Base-by-base conservation (phyloP, 2,113 vertebrate species). In the Sitta europaea region DNA sequence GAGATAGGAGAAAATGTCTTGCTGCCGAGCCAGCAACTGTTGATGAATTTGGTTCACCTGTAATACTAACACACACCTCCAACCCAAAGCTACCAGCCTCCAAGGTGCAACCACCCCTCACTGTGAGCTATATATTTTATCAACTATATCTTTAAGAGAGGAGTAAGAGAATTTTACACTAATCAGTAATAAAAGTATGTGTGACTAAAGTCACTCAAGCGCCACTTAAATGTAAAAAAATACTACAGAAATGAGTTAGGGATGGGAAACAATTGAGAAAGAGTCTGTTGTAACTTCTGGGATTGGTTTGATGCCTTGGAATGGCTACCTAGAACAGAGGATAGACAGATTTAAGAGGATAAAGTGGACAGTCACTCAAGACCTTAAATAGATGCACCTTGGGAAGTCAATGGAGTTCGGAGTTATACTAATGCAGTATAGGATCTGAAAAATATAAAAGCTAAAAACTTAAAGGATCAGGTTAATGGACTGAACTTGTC, bases 101-200 rank as follows among this genome's bases (percentile, higher is more conserved):
- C n/a, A 61, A 74, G 29, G 11, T 40, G 31, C 0, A 0, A 67
- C 2, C 5, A 40, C 4, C 5, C 5, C 24, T 59, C 28, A 31
- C 24, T 22, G 38, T 40, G 51, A 17, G 3, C 10, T 61, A 5
- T 40, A 10, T 82, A 75, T 68, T 68, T 82, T 47, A 47, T 47
- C 55, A 29, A 67, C 24, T 35, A 25, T 10, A 38, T 45, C 9
- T 67, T 45, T 67, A 40, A 40, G 24, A 59, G 6, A 51, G 10
- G 50, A 59, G 11, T 24, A 31, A 35, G 47, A 67, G 6, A 67
- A 74, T 59, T 59, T 81, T 40, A 45, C 24, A 67, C 20, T 8
- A 8, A 22, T 40, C 19, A 47, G 13, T 31, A 35, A 53, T 33
- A 53, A 45, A 33, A 36, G 6, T 23, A n/a, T 38, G 15, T 45